Evolutionary conservation across 2,888 invertebrate species (phyloP), one percentile per base, ranked within the genome.

Genomic region (Embidobia sp.): DNA sequence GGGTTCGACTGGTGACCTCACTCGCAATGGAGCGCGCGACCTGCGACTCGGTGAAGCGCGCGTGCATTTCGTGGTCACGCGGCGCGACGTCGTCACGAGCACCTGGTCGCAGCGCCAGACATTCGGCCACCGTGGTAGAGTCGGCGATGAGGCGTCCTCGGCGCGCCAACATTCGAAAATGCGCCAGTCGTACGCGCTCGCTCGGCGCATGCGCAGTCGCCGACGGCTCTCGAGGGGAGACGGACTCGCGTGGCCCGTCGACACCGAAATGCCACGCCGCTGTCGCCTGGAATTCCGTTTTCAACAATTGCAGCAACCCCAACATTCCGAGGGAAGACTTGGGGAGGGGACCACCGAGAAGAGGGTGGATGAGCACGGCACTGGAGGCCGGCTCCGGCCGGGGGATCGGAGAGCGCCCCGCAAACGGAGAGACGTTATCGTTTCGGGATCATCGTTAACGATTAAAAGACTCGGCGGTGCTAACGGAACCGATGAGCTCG

Each of bases 271-370:
- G 77, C 77, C 66, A 70, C 64, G 73, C 64, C 64, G 59, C 57
- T 53, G 57, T 66, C 63, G 67, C 83, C 80, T 80, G 76, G 76
- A 78, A 80, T 70, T 70, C 67, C 81, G 83, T 83, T 86, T 85
- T 85, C 85, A 86, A 87, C 87, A 88, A 87, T 87, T 87, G 84
- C 88, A 86, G 84, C 85, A 83, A 83, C 84, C 83, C 82, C 74
- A 22, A 49, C 77, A 64, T 64, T 70, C 59, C 76, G 48, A 42
- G 61, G 51, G 48, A 61, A 40, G 22, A 33, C 29, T 8, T 44
- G 42, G 73, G 19, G 57, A 55, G 73, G 57, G 57, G 26, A 11
- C 19, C 16, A 19, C 16, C 26, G 40, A 27, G 37, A 37, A 48
- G 51, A 64, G 49, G 64, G 57, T 26, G 48, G 61, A 44, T 2